phyloP scores from a whole-genome alignment of 1,140 invertebrate genomes.

The Luehdorfia chinensis region DNA sequence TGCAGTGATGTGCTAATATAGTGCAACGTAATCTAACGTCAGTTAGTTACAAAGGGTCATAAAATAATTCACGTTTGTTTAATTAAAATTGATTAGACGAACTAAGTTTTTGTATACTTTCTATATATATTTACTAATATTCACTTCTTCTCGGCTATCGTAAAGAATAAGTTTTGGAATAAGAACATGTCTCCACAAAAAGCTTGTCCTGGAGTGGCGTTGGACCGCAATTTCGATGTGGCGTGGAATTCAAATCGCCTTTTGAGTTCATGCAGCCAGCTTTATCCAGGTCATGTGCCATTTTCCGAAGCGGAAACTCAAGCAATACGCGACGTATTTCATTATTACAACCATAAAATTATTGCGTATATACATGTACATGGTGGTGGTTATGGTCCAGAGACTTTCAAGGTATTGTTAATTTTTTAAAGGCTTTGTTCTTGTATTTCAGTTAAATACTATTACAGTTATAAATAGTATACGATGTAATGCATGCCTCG shows the following conservation, averaged over 20 bases:
- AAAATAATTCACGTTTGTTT: too few species aligned
- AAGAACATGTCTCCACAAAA: constrained; percentile 74
- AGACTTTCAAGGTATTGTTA: constrained; percentile 41
- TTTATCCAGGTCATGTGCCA: constrained; percentile 81
- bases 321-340: constrained; percentile 75
- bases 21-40: too few species aligned
- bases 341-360: constrained; percentile 55
- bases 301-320: constrained; percentile 87
- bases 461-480: too few species aligned
- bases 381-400: constrained; percentile 24
- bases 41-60: too few species aligned
- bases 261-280: constrained; percentile 81
- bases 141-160: too few species aligned
- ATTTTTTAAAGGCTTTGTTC: too few species aligned
- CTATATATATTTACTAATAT: too few species aligned
- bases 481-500: too few species aligned
- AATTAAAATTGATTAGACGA: too few species aligned
- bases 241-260: constrained; percentile 79
- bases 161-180: constrained; percentile 74
- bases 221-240: constrained; percentile 82
- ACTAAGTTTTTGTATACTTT: too few species aligned
- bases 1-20: too few species aligned
- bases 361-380: constrained; percentile 55
- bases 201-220: constrained; percentile 78
- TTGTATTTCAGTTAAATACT: too few species aligned